Conservation (phyloP, 1,140 invertebrate genomes). For the Brachionus asplanchnoidis region DNA sequence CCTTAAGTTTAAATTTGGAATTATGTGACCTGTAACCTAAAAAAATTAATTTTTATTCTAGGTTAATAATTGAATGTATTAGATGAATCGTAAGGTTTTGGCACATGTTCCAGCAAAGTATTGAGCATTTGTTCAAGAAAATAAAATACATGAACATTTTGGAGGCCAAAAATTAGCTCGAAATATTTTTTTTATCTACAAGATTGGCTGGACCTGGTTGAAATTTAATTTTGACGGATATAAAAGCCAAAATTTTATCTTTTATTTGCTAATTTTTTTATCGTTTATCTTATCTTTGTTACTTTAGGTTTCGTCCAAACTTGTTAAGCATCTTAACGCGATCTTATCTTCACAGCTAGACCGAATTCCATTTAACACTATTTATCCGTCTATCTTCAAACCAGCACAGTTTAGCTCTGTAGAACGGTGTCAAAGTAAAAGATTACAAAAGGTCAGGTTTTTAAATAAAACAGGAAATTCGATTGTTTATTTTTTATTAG, state of each 20-base stretch:
- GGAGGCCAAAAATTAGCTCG: background rate
- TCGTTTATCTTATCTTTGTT: background rate
- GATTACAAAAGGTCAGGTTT: background rate
- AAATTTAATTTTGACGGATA: background rate
- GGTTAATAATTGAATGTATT: background rate
- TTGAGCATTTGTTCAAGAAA: background rate
- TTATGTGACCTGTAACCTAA: too few species aligned
- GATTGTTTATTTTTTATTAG: too few species aligned
- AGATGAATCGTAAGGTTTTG: background rate
- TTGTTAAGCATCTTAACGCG: background rate
- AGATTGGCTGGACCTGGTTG: background rate
- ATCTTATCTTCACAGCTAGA: background rate
- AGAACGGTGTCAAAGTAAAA: background rate
- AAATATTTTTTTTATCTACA: background rate
- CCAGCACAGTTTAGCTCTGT: background rate
- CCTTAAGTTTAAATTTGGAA: too few species aligned
- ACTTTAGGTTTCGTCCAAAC: background rate
- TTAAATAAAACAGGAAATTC: background rate
- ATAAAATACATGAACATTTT: background rate
- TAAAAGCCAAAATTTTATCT: background rate
- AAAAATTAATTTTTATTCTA: background rate
- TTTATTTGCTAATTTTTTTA: background rate
- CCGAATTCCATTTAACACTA: background rate
- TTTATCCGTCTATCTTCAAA: background rate
- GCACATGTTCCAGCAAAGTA: background rate